A percentile compares a stretch with the other conserved stretches of the same genome.
phyloP scores from a whole-genome alignment of 2,888 invertebrate genomes.

The Xylota sylvarum region DNA sequence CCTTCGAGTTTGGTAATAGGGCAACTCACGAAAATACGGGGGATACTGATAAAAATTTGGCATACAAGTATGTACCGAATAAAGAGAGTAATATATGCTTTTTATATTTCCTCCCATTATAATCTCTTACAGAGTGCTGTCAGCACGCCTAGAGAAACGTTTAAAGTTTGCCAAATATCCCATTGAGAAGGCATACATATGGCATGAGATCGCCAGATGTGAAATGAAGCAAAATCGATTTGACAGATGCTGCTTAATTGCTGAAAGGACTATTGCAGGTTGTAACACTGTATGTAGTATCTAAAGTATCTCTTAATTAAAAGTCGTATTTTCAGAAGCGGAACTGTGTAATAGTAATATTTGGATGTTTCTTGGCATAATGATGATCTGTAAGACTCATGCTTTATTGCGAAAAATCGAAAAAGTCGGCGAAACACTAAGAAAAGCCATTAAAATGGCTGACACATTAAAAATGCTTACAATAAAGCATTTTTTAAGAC shows the following conservation, averaged over 20 bases:
- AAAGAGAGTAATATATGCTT: neutral
- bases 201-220: slow-evolving; percentile 80
- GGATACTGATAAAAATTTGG: neutral
- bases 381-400: slow-evolving; percentile 81
- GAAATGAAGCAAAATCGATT: slow-evolving; percentile 79
- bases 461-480: no score
- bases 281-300: neutral
- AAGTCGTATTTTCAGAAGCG: slow-evolving; percentile 75
- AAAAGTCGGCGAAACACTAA: slow-evolving; percentile 79
- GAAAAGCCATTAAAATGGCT: no score
- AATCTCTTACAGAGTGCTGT: slow-evolving; percentile 77
- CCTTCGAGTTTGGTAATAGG: slow-evolving; percentile 24
- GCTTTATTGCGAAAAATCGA: slow-evolving; percentile 81
- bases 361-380: slow-evolving; percentile 80
- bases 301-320: neutral
- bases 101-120: neutral
- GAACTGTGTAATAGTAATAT: slow-evolving; percentile 79
- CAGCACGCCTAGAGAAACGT: slow-evolving; percentile 78
- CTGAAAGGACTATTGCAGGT: slow-evolving; percentile 25
- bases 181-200: slow-evolving; percentile 81
- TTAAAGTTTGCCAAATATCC: slow-evolving; percentile 79
- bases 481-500: no score
- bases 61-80: slow-evolving; percentile 8
- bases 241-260: slow-evolving; percentile 24
- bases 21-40: slow-evolving; percentile 3